Conservation (phyloP, 2,113 vertebrate species). For the Neoarius graeffei region DNA sequence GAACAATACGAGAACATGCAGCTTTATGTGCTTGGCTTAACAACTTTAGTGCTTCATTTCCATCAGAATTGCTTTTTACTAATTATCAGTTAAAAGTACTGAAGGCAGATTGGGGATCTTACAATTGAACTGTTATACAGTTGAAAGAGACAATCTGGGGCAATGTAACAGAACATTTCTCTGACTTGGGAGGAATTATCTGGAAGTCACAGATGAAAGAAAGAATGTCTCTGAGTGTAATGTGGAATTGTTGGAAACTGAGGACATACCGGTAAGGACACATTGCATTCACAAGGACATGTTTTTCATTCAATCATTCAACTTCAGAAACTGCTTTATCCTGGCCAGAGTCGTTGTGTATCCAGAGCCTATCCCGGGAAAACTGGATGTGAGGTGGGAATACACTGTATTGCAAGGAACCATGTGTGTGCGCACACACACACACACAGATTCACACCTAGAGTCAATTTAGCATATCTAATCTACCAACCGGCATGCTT, state of each 20-base stretch:
- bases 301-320: no score
- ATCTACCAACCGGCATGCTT: not conserved
- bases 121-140: not conserved
- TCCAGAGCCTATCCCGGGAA: not conserved
- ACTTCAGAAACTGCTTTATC: not conserved
- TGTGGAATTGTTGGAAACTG: not conserved
- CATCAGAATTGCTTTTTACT: not conserved
- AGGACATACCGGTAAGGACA: no score
- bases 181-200: not conserved
- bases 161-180: not conserved
- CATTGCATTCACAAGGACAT: not conserved
- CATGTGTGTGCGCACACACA: not conserved
- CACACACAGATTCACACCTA: not conserved
- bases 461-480: not conserved
- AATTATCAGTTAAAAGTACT: not conserved
- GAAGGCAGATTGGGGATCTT: not conserved
- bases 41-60: not conserved
- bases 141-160: not conserved
- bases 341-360: not conserved
- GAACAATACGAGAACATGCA: slow-evolving; percentile 2
- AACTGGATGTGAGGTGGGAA: no score
- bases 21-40: not conserved
- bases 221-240: not conserved
- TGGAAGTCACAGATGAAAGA: slow-evolving; percentile 5
- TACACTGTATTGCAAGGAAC: not conserved